Conservation (phyloP, 2,888 invertebrate species). For the Unio delphinus region DNA sequence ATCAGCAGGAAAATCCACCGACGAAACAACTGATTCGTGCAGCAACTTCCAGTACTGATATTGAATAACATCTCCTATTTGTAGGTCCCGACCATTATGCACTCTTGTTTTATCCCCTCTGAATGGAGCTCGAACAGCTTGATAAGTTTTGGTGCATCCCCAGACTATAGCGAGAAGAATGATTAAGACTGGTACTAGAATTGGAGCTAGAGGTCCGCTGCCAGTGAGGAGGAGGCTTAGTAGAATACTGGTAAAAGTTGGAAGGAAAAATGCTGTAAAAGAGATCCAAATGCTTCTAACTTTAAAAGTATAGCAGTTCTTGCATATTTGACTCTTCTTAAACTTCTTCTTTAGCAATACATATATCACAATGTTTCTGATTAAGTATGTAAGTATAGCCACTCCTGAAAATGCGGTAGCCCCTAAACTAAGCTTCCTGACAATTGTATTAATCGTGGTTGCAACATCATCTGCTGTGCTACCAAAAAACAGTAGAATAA, state of each 20-base stretch:
- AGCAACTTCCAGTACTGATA: slow-evolving; percentile 6
- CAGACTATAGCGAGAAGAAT: slow-evolving; percentile 6
- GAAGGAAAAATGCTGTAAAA: slow-evolving; percentile 10
- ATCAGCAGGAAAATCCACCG: slow-evolving; percentile 2
- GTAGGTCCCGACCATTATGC: slow-evolving; percentile 1
- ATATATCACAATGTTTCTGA: no score
- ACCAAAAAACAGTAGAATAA: slow-evolving; percentile 6
- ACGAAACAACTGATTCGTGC: slow-evolving; percentile 12
- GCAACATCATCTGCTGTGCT: slow-evolving; percentile 5
- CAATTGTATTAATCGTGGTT: no score
- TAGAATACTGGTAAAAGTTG: slow-evolving; percentile 12
- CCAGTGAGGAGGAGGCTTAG: slow-evolving; percentile 6
- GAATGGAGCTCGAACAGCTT: slow-evolving; percentile 13
- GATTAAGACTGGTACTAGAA: slow-evolving; percentile 1
- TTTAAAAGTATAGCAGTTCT: slow-evolving; percentile 6
- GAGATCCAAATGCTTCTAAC: slow-evolving; percentile 14
- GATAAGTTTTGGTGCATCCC: slow-evolving; percentile 8
- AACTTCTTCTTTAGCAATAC: no score
- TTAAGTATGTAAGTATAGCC: no score
- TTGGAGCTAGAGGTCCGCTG: slow-evolving; percentile 7
- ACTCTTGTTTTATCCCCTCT: slow-evolving; percentile 8
- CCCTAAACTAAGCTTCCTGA: slow-evolving; percentile 7
- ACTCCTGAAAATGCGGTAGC: background rate
- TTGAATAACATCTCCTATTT: slow-evolving; percentile 15
- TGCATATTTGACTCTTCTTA: slow-evolving; percentile 7